Evolutionary conservation across 1,140 invertebrate species (phyloP), one percentile per base, ranked within the genome.

Genomic region (Thaumatotibia leucotreta): DNA sequence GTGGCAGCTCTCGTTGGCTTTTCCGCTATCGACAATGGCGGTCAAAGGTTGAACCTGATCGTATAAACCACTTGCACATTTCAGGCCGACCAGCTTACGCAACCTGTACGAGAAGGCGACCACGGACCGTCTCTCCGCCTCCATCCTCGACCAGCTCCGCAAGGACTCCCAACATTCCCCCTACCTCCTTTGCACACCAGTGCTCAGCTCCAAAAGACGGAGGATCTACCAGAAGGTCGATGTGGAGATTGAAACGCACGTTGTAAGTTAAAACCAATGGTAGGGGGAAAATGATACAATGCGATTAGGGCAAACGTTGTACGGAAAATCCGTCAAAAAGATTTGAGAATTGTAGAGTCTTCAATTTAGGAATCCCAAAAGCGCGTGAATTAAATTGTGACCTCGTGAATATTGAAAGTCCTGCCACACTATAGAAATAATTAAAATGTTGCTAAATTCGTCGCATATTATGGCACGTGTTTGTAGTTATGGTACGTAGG

Each of bases 191-290:
- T 96, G 96, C 88, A 96, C 96, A 63, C 95, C 96, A 24, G 93
- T 97, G 17, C 93, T 97, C 67, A 94, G 95, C 64, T 94, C 94
- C 63, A 93, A 93, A 73, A 92, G 94, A 74, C 92, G 94, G 74
- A 93, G 93, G 70, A 92, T 95, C 69, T 92, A 93, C 69, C 92
- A 93, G 64, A 94, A 94, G 80, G 93, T 95, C 31, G 94, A 96
- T 83, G 94, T 96, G 70, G 96, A 97, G 79, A 97, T 97, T 76
- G 96, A 97, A 91, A 97, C 96, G 49, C 93, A 95, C 89, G 93
- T 96, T 93, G 96, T 97, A 92, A 95, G 94, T 93, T 62, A 29
- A 61, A 61, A 6, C 27, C 27, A 6, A 29, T 29, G 27, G 27
- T 29, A n/a, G n/a, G n/a, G n/a, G n/a, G n/a, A n/a, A n/a, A n/a